Percentiles rank a stretch among this genome's conserved stretches.
These are phyloP conservation scores for Calypte anna DNA, from an alignment of 2,113 vertebrate species.

Conservation along the genomic window DNA sequence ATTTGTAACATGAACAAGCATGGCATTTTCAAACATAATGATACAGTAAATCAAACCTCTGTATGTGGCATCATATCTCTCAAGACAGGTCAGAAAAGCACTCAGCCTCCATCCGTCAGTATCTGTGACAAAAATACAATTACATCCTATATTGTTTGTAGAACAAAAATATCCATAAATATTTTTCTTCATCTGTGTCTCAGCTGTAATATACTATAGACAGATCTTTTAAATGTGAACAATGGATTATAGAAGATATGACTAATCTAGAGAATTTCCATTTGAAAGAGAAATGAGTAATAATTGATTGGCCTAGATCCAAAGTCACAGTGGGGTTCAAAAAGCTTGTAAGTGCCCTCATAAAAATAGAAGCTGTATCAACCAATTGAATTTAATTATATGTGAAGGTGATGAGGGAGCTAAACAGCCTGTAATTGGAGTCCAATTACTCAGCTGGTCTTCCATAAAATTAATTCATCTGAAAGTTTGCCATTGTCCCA, in stretches of 20 bases:
- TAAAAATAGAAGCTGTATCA: conserved; percentile 86
- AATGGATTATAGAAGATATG: conserved; percentile 65
- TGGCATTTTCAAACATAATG: neutral
- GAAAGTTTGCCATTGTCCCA: conserved; percentile 82
- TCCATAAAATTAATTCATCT: conserved; percentile 87
- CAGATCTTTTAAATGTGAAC: conserved; percentile 39
- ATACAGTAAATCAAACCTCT: neutral
- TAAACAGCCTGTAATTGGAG: conserved; percentile 85
- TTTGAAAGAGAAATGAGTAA: conserved; percentile 85
- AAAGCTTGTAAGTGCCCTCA: conserved; percentile 83
- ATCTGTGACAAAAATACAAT: neutral
- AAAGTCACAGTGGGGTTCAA: conserved; percentile 83
- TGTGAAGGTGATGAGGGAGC: conserved; percentile 85
- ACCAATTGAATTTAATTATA: conserved; percentile 88
- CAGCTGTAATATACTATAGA: neutral
- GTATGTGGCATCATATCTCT: neutral
- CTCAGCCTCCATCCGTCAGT: neutral
- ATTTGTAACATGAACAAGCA: neutral
- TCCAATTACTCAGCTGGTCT: conserved; percentile 87
- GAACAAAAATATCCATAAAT: neutral
- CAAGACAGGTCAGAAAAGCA: neutral
- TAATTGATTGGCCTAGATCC: conserved; percentile 81
- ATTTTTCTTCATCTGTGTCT: neutral
- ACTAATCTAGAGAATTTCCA: conserved; percentile 78
- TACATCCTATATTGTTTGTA: neutral